Percentiles rank a stretch among this genome's conserved stretches.
Evolutionary conservation across 1,140 invertebrate species (phyloP).

Genomic region (Brachionus manjavacas): DNA sequence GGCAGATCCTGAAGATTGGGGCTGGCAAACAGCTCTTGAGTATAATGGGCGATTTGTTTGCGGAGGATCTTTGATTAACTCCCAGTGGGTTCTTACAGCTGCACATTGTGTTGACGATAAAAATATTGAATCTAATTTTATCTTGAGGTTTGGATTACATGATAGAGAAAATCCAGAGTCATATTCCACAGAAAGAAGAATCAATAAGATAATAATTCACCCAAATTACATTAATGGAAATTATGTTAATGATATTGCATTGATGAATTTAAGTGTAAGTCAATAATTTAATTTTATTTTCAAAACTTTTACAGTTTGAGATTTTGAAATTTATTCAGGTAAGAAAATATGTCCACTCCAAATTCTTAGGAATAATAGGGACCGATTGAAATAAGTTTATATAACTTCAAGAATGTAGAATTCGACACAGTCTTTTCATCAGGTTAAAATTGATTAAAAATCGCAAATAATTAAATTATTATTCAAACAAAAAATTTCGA

Average conservation of each 20-base stretch:
- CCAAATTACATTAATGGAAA: not conserved
- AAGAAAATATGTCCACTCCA: no score
- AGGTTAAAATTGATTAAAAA: no score
- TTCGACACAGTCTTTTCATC: no score
- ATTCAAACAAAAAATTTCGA: no score
- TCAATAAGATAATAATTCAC: not conserved
- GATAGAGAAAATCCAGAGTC: not conserved
- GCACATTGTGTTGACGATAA: conserved; percentile 62
- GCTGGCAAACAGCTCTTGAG: conserved; percentile 32
- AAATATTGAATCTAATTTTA: not conserved
- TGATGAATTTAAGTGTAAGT: conserved; percentile 27
- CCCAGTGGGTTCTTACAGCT: conserved; percentile 65
- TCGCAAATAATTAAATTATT: no score
- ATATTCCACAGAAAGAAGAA: not conserved
- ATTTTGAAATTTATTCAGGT: no score
- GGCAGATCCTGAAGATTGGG: conserved; percentile 25
- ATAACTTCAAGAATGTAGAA: no score
- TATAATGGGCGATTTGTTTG: conserved; percentile 9
- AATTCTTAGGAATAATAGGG: no score
- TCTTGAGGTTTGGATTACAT: conserved; percentile 4
- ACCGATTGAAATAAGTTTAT: no score
- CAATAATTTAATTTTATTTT: no score
- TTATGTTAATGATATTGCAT: conserved; percentile 32
- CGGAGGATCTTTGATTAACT: conserved; percentile 62
- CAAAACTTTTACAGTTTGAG: no score